Base-by-base conservation (phyloP, 1,140 invertebrate species). In the Saccostrea cuccullata region DNA sequence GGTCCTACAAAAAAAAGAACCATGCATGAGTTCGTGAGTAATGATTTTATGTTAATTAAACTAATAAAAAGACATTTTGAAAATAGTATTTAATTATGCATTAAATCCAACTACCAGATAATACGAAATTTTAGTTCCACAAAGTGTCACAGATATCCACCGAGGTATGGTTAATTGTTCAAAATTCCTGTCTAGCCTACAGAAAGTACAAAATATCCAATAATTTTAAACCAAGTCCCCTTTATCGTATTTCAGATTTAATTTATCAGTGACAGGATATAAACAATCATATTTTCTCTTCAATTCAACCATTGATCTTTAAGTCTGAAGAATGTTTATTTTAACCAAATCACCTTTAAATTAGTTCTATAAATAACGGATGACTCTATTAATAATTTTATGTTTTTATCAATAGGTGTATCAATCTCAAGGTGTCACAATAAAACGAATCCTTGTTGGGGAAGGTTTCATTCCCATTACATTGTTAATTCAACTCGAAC, bases 331-430 rank as follows among this genome's bases (percentile, higher is more conserved):
- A 9, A 77, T 77, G 26, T 77, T 77, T 77, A 77, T 77, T 77
- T 77, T 77, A 77, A 30, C 26, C 70, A 12, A 77, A 36, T 36
- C 70, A 77, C 15, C 70, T 77, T 36, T 77, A 26, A 36, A 15
- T 77, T 30, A 17, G 70, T 77, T 77, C 70, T 77, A 77, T 77
- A 30, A 77, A 77, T 77, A 77, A 77, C 70, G 11, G 67, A 26
- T 30, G 13, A 13, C 26, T 26, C 30, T 77, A 77, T 77, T 77
- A 77, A 77, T 77, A 77, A 30, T 77, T 77, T 77, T 77, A 77
- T 30, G 70, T 13, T 30, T 26, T 77, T 77, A 77, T 77, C 70
- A 77, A 15, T 77, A 77, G 70, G 26, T 36, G 70, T 77, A 77
- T 77, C 13, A 36, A 77, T 77, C 30, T 11, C 9, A 26, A 20